Evolutionary conservation across 2,113 vertebrate genomes (phyloP).

Genomic region (Taxidea taxus): DNA sequence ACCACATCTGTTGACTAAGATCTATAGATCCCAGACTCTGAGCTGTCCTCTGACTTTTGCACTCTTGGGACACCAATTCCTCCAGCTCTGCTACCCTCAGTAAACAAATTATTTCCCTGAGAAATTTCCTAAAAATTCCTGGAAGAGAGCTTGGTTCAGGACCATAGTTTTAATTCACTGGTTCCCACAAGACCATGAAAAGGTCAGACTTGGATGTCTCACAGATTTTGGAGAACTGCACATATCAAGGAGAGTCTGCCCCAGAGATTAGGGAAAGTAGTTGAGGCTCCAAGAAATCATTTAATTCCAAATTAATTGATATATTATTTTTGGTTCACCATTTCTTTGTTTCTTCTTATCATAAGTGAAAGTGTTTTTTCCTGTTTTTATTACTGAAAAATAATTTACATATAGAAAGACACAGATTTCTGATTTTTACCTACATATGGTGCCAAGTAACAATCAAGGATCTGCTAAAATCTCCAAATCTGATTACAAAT

Average conservation of each 20-base stretch:
- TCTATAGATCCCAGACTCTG: background rate
- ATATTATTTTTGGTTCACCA: background rate
- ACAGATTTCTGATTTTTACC: background rate
- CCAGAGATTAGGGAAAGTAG: background rate
- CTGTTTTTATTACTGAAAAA: background rate
- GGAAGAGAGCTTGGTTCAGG: background rate
- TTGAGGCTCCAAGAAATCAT: background rate
- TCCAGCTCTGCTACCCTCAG: background rate
- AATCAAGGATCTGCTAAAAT: background rate
- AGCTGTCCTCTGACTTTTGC: background rate
- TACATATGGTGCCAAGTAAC: background rate
- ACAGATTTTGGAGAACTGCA: background rate
- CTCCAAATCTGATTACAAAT: background rate
- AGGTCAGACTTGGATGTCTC: background rate
- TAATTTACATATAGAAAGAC: background rate
- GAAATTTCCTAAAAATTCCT: background rate
- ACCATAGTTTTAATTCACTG: background rate
- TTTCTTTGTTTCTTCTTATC: background rate
- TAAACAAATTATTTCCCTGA: background rate
- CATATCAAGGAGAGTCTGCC: background rate
- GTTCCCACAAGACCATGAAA: background rate
- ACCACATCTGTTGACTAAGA: background rate
- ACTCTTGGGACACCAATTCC: background rate
- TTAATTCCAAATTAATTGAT: background rate
- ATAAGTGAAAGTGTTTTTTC: background rate